Percentiles rank a stretch among this genome's conserved stretches.
Evolutionary conservation across 2,797 vertebrate species (phyloP).

Genomic region (Danio albolineatus): DNA sequence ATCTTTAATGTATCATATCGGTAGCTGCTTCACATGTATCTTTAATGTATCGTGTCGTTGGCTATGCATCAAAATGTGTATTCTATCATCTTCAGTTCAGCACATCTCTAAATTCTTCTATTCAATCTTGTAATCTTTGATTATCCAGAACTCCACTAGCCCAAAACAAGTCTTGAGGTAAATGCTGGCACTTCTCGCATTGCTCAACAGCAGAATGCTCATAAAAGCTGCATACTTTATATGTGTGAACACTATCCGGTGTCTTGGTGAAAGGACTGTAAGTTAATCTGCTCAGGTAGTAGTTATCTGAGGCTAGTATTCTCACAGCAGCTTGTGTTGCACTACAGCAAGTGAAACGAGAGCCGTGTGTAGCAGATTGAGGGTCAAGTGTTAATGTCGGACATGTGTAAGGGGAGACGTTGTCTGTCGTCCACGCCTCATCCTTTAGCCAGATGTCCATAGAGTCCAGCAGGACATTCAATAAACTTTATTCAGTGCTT

Average conservation of each 20-base stretch:
- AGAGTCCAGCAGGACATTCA: conserved; percentile 51
- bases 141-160: too few species aligned
- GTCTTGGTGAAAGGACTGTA: conserved; percentile 15
- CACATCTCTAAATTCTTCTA: too few species aligned
- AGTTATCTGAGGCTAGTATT: conserved; percentile 31
- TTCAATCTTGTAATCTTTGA: too few species aligned
- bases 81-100: too few species aligned
- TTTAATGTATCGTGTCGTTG: too few species aligned
- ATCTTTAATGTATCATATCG: too few species aligned
- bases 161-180: background rate
- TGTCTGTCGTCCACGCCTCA: conserved; percentile 46
- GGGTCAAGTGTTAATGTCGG: conserved; percentile 53
- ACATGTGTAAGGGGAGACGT: conserved; percentile 49
- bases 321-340: conserved; percentile 36
- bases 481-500: conserved; percentile 39
- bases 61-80: too few species aligned
- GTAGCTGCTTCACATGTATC: too few species aligned
- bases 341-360: conserved; percentile 33
- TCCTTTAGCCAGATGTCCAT: conserved; percentile 43
- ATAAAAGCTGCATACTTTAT: conserved; percentile 17
- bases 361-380: conserved; percentile 23
- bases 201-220: background rate
- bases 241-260: conserved; percentile 24
- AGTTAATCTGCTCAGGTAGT: conserved; percentile 40
- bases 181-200: background rate